phyloP scores from a whole-genome alignment of 2,888 invertebrate species.

The Escarpia spicata region DNA sequence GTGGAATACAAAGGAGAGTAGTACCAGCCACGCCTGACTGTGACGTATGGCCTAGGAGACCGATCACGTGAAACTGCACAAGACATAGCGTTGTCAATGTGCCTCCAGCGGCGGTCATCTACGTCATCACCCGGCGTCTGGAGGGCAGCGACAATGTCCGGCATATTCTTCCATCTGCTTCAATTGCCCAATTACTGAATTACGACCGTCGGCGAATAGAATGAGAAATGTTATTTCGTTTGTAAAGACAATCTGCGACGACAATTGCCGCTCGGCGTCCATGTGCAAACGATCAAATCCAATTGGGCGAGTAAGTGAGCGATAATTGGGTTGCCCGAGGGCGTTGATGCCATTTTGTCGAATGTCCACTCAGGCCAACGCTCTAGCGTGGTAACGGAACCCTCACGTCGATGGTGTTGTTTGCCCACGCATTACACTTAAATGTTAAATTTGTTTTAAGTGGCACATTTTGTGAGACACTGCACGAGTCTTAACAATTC shows the following conservation, averaged over 20 bases:
- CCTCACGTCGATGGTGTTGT: neutral
- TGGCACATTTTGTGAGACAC: no score
- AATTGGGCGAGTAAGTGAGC: neutral
- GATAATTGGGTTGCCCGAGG: neutral
- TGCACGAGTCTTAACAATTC: no score
- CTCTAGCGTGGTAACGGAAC: neutral
- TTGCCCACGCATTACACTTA: neutral
- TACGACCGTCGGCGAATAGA: neutral
- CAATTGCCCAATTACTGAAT: neutral
- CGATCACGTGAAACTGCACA: no score
- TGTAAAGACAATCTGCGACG: neutral
- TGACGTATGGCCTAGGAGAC: no score
- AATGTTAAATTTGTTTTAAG: no score
- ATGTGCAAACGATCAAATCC: neutral
- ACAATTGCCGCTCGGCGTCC: neutral
- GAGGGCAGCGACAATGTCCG: neutral
- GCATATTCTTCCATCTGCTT: neutral
- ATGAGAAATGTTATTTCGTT: constrained; percentile 13
- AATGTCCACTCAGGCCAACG: neutral
- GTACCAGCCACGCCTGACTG: no score
- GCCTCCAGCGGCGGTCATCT: neutral
- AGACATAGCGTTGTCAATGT: neutral
- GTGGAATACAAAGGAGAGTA: no score
- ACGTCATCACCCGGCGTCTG: neutral
- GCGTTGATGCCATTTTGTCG: neutral